phyloP scores from a whole-genome alignment of 2,797 vertebrate species.

The Pseudomugil gertrudae region DNA sequence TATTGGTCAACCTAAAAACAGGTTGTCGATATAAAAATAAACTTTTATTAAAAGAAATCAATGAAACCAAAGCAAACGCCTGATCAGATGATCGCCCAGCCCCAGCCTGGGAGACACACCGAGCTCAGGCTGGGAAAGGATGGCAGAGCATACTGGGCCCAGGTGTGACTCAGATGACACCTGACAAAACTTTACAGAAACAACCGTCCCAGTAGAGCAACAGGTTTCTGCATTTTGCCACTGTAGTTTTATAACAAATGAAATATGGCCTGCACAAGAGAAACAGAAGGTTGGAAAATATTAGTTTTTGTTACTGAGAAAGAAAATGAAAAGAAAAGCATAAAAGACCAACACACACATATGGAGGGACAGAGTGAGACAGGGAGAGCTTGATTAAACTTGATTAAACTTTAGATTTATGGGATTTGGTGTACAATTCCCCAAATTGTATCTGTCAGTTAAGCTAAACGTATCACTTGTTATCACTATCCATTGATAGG shows the following conservation, averaged over 20 bases:
- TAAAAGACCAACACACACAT: background rate
- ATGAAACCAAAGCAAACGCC: too few species aligned
- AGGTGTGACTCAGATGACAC: too few species aligned
- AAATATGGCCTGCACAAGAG: background rate
- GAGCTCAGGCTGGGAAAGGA: too few species aligned
- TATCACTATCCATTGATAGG: background rate
- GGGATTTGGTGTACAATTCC: background rate
- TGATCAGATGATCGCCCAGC: too few species aligned
- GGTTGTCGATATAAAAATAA: too few species aligned
- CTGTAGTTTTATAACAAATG: background rate
- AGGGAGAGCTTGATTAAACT: background rate
- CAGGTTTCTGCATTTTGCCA: background rate
- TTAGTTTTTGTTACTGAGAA: background rate
- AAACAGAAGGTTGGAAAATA: background rate
- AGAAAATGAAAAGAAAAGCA: too few species aligned
- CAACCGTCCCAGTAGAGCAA: background rate
- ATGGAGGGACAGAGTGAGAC: background rate
- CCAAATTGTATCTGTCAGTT: background rate
- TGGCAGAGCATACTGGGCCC: too few species aligned
- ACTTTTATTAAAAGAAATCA: too few species aligned
- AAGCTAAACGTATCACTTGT: background rate
- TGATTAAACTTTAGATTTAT: background rate
- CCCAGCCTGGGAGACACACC: too few species aligned
- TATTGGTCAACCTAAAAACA: too few species aligned
- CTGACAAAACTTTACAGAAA: slow-evolving; percentile 1